Percentiles rank a stretch among this genome's conserved stretches.
Conservation (phyloP, 2,797 vertebrate species). For the Myotis myotis region DNA sequence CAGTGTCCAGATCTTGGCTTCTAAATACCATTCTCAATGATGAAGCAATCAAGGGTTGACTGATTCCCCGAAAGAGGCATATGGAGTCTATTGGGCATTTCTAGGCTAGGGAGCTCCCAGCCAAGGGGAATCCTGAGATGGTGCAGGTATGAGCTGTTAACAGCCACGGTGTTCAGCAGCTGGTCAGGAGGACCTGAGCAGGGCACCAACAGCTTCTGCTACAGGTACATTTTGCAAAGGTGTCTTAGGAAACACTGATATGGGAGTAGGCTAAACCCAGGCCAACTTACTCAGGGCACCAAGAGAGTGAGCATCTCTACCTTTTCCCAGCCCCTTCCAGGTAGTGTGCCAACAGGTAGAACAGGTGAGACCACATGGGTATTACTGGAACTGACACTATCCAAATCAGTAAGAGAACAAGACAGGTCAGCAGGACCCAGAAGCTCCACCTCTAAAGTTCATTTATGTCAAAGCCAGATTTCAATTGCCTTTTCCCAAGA, state of each 20-base stretch:
- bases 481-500: slow-evolving; percentile 6
- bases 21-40: neutral
- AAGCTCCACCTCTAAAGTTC: neutral
- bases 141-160: neutral
- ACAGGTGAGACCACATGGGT: neutral
- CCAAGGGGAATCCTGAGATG: neutral
- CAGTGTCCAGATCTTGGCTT: neutral
- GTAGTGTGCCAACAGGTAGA: neutral
- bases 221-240: neutral
- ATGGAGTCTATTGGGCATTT: neutral
- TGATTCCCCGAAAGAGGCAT: neutral
- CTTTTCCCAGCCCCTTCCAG: neutral
- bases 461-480: neutral
- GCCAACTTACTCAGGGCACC: neutral
- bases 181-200: neutral
- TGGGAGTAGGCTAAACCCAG: neutral
- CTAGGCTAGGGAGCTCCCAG: neutral
- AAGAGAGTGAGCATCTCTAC: neutral
- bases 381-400: neutral
- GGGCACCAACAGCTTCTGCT: neutral
- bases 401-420: neutral
- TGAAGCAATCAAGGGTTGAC: neutral
- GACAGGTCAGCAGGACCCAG: neutral
- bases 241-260: neutral
- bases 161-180: neutral